phyloP scores from a whole-genome alignment of 2,888 invertebrate genomes.

The Andrena bicolor region DNA sequence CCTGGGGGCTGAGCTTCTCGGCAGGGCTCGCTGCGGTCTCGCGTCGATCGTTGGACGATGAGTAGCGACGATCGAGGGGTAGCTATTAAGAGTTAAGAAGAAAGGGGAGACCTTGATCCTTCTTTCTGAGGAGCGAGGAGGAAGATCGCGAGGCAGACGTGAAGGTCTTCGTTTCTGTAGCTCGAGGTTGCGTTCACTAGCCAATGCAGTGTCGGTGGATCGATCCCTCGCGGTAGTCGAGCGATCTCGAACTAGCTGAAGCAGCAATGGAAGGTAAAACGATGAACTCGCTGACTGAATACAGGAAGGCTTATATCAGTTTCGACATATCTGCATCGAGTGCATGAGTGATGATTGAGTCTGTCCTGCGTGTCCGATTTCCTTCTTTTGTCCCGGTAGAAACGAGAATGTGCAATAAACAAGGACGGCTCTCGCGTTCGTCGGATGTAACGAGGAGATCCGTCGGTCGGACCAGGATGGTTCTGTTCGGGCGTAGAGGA shows the following conservation, averaged over 20 bases:
- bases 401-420: conserved; percentile 69
- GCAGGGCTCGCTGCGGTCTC: not conserved
- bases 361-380: conserved; percentile 54
- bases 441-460: not conserved
- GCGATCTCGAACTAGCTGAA: not conserved
- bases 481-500: not conserved
- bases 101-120: not conserved
- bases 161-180: not conserved
- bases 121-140: not conserved
- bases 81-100: not conserved
- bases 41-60: not conserved
- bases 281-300: conserved; percentile 42
- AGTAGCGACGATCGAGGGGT: not conserved
- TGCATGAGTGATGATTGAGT: conserved; percentile 55
- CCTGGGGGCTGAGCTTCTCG: not conserved
- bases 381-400: conserved; percentile 29
- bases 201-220: not conserved
- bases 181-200: not conserved
- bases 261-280: not conserved
- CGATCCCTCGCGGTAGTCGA: conserved; percentile 8
- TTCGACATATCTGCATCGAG: conserved; percentile 79
- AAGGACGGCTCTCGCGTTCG: conserved; percentile 22
- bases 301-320: conserved; percentile 76
- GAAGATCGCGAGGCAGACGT: not conserved
- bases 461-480: conserved; percentile 6